Evolutionary conservation across 2,888 invertebrate species (phyloP).

Genomic region (Eurytoma adleriae): DNA sequence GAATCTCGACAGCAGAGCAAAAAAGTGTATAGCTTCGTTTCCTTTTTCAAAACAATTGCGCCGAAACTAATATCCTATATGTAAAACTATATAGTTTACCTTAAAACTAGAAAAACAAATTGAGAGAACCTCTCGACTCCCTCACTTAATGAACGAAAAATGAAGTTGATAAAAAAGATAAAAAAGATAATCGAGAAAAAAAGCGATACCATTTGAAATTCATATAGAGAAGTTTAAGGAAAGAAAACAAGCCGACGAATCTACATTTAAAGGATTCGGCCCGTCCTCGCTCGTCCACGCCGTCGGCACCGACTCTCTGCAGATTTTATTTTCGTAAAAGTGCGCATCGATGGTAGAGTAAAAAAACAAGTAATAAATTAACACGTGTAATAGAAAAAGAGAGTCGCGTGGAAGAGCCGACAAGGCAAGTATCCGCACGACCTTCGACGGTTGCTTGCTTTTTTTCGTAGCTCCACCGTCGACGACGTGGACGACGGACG

Average conservation of each 20-base stretch:
- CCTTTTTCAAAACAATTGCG: constrained; percentile 29
- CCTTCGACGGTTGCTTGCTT: constrained; percentile 35
- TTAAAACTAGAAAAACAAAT: constrained; percentile 20
- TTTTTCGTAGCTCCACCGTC: constrained; percentile 33
- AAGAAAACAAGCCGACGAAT: constrained; percentile 26
- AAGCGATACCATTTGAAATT: no score
- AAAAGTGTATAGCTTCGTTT: constrained; percentile 38
- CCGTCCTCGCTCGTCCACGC: constrained; percentile 30
- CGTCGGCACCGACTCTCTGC: constrained; percentile 15
- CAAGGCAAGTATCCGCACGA: constrained; percentile 11
- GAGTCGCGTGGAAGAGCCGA: constrained; percentile 27
- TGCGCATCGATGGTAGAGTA: constrained; percentile 6
- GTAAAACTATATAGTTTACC: constrained; percentile 33
- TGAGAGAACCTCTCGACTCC: constrained; percentile 35
- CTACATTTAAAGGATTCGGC: constrained; percentile 17
- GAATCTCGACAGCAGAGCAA: constrained; percentile 51
- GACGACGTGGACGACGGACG: constrained; percentile 7
- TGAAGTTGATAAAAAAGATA: constrained; percentile 24
- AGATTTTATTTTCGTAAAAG: constrained; percentile 52
- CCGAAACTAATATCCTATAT: constrained; percentile 44
- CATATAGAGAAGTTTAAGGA: background rate
- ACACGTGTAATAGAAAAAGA: background rate
- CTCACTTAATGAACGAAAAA: constrained; percentile 33
- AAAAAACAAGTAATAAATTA: background rate
- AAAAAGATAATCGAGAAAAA: no score